These are phyloP conservation scores for Cantharis rufa DNA, from an alignment of 2,888 invertebrate species.

Conservation along the genomic window DNA sequence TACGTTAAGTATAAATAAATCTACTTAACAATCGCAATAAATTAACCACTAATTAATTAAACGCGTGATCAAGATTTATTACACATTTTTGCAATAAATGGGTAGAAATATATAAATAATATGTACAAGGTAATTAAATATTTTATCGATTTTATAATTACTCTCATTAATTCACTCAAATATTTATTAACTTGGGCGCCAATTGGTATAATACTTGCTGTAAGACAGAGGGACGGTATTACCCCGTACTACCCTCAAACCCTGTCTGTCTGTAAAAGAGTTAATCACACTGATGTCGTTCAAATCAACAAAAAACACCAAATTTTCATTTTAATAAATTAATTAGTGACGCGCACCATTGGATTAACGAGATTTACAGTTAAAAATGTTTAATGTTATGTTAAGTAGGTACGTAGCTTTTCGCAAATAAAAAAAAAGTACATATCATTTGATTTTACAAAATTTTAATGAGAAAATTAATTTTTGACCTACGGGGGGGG, in stretches of 20 bases:
- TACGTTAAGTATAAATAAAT: conserved; percentile 8
- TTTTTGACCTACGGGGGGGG: too few relatives aligned
- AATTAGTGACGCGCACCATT: too few relatives aligned
- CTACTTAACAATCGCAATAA: conserved; percentile 19
- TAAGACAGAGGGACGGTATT: not conserved
- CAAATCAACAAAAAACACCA: too few relatives aligned
- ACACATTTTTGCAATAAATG: conserved; percentile 13
- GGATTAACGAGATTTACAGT: too few relatives aligned
- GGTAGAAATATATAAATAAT: not conserved
- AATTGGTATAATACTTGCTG: not conserved
- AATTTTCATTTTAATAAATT: too few relatives aligned
- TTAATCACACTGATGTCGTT: too few relatives aligned
- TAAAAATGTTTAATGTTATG: too few relatives aligned
- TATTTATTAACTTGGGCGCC: not conserved
- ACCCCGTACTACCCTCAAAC: not conserved
- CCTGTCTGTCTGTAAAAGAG: too few relatives aligned
- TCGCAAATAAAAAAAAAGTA: too few relatives aligned
- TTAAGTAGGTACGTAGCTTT: too few relatives aligned
- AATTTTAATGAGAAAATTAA: too few relatives aligned
- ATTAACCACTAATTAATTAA: conserved; percentile 22
- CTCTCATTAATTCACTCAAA: not conserved
- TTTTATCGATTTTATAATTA: conserved; percentile 9
- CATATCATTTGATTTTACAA: too few relatives aligned
- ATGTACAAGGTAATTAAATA: conserved; percentile 12
- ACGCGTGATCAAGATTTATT: conserved; percentile 20